A percentile compares a stretch with the other conserved stretches of the same genome.
phyloP scores from a whole-genome alignment of 2,888 invertebrate species.

The Escarpia spicata region DNA sequence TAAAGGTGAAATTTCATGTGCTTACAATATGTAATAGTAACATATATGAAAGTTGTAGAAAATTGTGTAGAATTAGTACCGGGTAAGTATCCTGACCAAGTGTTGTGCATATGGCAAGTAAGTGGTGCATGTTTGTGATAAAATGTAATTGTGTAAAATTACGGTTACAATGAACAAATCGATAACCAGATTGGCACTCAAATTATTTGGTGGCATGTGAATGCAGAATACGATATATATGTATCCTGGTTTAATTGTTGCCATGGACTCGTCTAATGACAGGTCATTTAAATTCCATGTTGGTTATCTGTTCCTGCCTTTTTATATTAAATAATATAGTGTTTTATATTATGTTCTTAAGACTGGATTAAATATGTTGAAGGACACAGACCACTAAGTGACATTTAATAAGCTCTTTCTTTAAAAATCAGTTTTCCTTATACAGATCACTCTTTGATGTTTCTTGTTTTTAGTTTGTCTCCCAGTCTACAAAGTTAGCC shows the following conservation, averaged over 20 bases:
- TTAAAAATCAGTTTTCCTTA: too few species aligned
- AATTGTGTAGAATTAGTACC: background rate
- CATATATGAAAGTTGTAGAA: background rate
- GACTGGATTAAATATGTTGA: too few species aligned
- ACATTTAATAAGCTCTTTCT: too few species aligned
- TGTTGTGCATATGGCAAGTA: background rate
- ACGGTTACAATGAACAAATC: background rate
- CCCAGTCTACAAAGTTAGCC: too few species aligned
- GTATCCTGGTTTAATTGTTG: background rate
- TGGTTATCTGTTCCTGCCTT: too few species aligned
- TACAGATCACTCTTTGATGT: too few species aligned
- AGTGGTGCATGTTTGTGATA: background rate
- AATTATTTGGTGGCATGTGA: background rate
- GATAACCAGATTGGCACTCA: background rate
- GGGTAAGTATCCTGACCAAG: background rate
- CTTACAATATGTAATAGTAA: background rate
- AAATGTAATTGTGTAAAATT: background rate
- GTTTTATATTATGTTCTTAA: too few species aligned
- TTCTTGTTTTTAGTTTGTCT: too few species aligned
- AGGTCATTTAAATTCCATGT: too few species aligned
- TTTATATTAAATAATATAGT: too few species aligned
- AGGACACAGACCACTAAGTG: too few species aligned
- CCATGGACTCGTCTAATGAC: background rate
- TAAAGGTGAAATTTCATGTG: background rate
- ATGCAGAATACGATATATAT: background rate